Base-by-base conservation (phyloP, 2,113 vertebrate species). In the Oplegnathus fasciatus region DNA sequence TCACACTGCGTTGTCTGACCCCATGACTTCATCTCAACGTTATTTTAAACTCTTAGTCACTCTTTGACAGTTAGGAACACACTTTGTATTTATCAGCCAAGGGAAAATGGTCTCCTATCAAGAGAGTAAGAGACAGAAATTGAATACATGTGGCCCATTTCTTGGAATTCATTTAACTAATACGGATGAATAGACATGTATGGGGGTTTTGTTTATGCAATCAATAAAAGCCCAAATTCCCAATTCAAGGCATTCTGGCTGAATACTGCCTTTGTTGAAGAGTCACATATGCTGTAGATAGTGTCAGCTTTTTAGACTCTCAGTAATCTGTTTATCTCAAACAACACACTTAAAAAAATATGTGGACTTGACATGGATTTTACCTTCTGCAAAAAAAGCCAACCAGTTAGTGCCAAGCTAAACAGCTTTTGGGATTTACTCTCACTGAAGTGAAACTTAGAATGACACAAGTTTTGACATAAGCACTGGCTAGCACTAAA, bases 1-100 rank as follows among this genome's bases (percentile, higher is more conserved):
- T 88, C 85, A 88, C 71, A 74, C 68, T 70, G 70, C 9, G 40
- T 67, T 62, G 65, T 87, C 54, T 77, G 73, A 89, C 67, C 44
- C 40, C 20, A 85, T 91, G 80, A 92, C 68, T 86, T 91, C 83
- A 90, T 84, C 72, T 32, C 62, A 44, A 69, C 58, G n/a, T 78
- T 92, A 90, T 92, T 90, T 84, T 88, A 91, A 84, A 89, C 86
- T 81, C 75, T 58, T 61, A 65, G 48, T 88, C 73, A 87, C 66
- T 82, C 57, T 88, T 78, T 82, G 82, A 86, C 77, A 90, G 64
- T 54, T 34, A 73, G 55, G 80, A 84, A 86, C 73, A 75, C 46
- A 54, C 64, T 90, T 88, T 87, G 32, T 58, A 58, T 84, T 83
- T 24, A 58, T 83, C 28, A 37, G 75, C 50, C 71, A 75, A 65